phyloP scores from a whole-genome alignment of 1,140 invertebrate genomes.

The Elymnias hypermnestra region DNA sequence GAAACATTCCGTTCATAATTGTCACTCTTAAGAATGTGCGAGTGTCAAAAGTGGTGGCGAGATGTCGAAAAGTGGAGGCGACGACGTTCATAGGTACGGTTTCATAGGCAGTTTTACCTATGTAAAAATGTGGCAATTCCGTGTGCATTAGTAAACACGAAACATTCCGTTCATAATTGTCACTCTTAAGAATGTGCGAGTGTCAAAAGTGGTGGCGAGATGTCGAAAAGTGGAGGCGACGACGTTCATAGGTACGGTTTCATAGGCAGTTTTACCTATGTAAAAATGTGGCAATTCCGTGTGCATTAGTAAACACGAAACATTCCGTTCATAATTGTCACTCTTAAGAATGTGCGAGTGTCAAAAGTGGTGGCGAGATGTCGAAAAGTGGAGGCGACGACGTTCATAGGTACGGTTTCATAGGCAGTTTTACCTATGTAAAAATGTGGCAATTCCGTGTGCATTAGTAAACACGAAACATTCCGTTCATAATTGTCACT shows the following conservation, averaged over 20 bases:
- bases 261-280: no score
- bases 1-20: slow-evolving; percentile 31
- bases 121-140: no score
- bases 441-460: no score
- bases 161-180: slow-evolving; percentile 34
- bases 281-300: no score
- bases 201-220: slow-evolving; percentile 65
- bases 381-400: slow-evolving; percentile 68
- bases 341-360: slow-evolving; percentile 53
- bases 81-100: slow-evolving; percentile 62
- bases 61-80: slow-evolving; percentile 70
- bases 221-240: slow-evolving; percentile 69
- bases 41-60: slow-evolving; percentile 64
- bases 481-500: slow-evolving; percentile 39
- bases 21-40: slow-evolving; percentile 47
- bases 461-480: no score
- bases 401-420: slow-evolving; percentile 62
- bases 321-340: slow-evolving; percentile 38
- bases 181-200: slow-evolving; percentile 50
- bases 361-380: slow-evolving; percentile 65
- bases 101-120: no score
- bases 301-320: no score
- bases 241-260: slow-evolving; percentile 63
- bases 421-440: no score
- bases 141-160: no score